phyloP scores from a whole-genome alignment of 2,797 vertebrate species.

The Garrulus glandarius region DNA sequence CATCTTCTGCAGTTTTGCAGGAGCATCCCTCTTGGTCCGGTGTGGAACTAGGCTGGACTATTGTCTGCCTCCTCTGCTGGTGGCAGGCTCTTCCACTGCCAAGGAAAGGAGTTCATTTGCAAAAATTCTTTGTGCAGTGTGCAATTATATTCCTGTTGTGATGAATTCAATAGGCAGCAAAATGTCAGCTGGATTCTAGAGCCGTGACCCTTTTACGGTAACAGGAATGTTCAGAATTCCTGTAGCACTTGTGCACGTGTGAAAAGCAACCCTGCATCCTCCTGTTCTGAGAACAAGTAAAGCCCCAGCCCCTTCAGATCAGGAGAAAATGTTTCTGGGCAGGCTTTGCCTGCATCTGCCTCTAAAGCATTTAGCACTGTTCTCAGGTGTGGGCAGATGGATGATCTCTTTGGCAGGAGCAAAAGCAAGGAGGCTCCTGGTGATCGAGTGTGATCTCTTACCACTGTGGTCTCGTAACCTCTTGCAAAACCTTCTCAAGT shows the following conservation, averaged over 20 bases:
- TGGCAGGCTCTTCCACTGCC: neutral
- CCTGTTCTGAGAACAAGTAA: neutral
- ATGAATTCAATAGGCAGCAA: neutral
- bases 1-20: neutral
- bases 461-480: fast-evolving
- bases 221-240: neutral
- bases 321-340: neutral
- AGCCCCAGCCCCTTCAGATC: neutral
- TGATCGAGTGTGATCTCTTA: fast-evolving
- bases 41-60: neutral
- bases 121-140: neutral
- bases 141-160: neutral
- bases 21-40: neutral
- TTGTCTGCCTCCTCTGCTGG: neutral
- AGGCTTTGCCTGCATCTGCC: neutral
- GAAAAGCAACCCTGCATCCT: neutral
- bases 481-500: neutral
- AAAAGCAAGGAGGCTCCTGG: neutral
- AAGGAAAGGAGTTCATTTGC: neutral
- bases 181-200: neutral
- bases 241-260: neutral
- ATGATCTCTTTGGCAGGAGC: neutral
- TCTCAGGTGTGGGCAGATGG: neutral
- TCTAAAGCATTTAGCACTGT: neutral
- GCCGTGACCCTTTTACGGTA: neutral